Evolutionary conservation across 2,797 vertebrate species (phyloP).

Genomic region (Distichodus sexfasciatus): DNA sequence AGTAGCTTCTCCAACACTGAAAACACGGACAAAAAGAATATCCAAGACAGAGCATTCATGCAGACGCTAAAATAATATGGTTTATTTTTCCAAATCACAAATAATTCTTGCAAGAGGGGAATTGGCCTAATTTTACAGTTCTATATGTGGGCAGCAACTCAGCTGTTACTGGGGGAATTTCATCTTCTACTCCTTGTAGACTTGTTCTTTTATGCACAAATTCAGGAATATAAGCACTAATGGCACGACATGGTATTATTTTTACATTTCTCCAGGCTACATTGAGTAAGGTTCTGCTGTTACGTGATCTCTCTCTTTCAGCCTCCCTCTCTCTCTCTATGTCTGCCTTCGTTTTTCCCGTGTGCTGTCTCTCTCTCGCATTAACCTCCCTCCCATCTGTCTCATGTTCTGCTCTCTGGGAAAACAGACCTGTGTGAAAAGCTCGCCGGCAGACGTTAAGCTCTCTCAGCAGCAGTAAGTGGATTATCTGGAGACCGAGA

Average conservation of each 20-base stretch:
- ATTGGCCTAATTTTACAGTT: no score
- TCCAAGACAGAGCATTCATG: no score
- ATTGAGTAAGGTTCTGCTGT: neutral
- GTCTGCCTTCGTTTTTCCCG: neutral
- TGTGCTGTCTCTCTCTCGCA: neutral
- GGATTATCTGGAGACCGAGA: slow-evolving; percentile 31
- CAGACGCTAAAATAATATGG: no score
- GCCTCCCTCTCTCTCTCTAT: neutral
- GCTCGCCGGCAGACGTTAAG: slow-evolving; percentile 15
- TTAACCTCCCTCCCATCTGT: slow-evolving; percentile 35
- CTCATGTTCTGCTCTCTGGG: slow-evolving; percentile 22
- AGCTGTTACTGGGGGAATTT: slow-evolving; percentile 6
- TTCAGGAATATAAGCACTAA: neutral
- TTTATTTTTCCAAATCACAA: no score
- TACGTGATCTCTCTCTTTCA: neutral
- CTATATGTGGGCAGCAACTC: neutral
- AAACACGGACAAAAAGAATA: no score
- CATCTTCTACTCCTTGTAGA: neutral
- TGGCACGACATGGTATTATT: neutral
- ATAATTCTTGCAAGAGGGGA: no score
- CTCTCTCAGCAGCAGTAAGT: slow-evolving; percentile 37
- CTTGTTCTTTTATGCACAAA: neutral
- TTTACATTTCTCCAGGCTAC: neutral
- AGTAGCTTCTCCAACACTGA: no score
- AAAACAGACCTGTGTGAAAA: slow-evolving; percentile 27